A percentile compares a stretch with the other conserved stretches of the same genome.
Conservation (phyloP, 2,113 vertebrate genomes). For the Gobiocypris rarus region DNA sequence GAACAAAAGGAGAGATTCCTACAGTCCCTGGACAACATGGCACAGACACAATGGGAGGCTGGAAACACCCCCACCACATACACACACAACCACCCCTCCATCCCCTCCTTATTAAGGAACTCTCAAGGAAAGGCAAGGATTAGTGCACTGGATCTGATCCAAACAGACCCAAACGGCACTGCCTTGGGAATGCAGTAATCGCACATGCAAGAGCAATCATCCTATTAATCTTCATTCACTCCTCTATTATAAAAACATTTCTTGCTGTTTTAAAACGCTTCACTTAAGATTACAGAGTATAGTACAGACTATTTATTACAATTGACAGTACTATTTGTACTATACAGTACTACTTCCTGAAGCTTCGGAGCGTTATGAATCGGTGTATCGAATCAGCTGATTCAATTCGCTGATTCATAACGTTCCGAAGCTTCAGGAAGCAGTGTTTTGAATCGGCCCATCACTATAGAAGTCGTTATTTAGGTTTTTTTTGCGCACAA, state of each 20-base stretch:
- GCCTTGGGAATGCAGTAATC: constrained; percentile 62
- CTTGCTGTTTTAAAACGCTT: constrained; percentile 33
- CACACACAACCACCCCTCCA: constrained; percentile 32
- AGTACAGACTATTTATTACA: constrained; percentile 34
- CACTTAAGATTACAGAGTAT: constrained; percentile 48
- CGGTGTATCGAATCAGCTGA: too few species aligned
- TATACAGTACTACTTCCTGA: too few species aligned
- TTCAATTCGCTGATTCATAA: too few species aligned
- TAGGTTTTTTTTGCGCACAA: too few species aligned
- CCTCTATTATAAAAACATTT: constrained; percentile 54
- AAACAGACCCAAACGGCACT: constrained; percentile 50
- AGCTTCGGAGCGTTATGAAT: too few species aligned
- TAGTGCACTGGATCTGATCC: constrained; percentile 56
- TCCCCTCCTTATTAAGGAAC: constrained; percentile 32
- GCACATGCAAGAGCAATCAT: constrained; percentile 54
- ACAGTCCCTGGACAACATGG: constrained; percentile 50
- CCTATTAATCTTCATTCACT: constrained; percentile 55
- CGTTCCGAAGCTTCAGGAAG: too few species aligned
- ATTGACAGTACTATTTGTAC: not conserved
- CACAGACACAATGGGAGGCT: constrained; percentile 39
- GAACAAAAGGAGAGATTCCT: constrained; percentile 63
- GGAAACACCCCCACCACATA: constrained; percentile 21
- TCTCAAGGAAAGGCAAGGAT: constrained; percentile 43
- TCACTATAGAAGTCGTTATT: too few species aligned
- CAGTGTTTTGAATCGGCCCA: too few species aligned